A percentile compares a stretch with the other conserved stretches of the same genome.
phyloP scores from a whole-genome alignment of 1,140 invertebrate genomes.

The Charaxes varanes region DNA sequence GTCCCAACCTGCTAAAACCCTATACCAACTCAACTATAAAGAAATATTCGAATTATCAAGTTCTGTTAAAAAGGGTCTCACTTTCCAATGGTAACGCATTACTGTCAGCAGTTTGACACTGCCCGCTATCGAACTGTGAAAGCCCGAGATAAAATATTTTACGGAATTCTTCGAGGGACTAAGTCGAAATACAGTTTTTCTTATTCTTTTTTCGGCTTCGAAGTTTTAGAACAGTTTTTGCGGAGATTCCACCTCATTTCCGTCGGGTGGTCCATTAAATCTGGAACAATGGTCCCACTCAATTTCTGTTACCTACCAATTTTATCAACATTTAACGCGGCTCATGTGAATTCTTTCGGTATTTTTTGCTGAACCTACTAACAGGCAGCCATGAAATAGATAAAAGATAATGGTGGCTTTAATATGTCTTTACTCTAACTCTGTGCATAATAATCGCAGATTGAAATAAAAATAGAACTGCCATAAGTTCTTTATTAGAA shows the following conservation, averaged over 20 bases:
- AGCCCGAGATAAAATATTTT: constrained; percentile 59
- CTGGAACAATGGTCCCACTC: constrained; percentile 63
- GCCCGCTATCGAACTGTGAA: constrained; percentile 64
- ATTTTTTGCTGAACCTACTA: constrained; percentile 36
- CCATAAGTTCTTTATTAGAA: no score
- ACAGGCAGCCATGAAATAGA: constrained; percentile 29
- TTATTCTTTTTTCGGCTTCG: constrained; percentile 50
- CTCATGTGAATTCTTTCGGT: constrained; percentile 60
- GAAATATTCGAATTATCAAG: constrained; percentile 22
- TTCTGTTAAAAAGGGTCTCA: constrained; percentile 28
- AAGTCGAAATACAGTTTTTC: constrained; percentile 55
- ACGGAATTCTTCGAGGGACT: constrained; percentile 58
- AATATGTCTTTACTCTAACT: no score
- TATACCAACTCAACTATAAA: no score
- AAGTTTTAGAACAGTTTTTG: constrained; percentile 58
- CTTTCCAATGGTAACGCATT: constrained; percentile 46
- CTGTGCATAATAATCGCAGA: no score
- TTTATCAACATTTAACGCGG: constrained; percentile 63
- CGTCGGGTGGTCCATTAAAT: constrained; percentile 65
- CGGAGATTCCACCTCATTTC: constrained; percentile 46
- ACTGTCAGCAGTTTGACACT: constrained; percentile 57
- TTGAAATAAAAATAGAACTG: no score
- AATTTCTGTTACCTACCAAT: constrained; percentile 56
- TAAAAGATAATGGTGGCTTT: no score
- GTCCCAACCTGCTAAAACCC: no score